Base-by-base conservation (phyloP, 2,888 invertebrate genomes). In the Thera obeliscata region DNA sequence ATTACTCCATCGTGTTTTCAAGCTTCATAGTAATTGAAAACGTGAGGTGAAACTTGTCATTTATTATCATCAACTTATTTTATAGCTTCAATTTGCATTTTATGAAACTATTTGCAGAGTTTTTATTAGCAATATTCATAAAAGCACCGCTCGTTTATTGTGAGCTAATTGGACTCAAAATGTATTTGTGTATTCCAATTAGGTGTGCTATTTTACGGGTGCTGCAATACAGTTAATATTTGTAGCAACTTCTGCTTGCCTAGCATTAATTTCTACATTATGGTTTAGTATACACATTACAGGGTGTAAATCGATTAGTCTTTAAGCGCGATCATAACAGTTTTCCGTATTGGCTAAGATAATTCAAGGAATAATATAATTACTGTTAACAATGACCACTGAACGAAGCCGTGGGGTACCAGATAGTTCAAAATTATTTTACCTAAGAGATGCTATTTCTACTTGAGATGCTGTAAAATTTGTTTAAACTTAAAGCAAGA, bases 81-180 rank as follows among this genome's bases (percentile, higher is more conserved):
- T 81, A 82, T 80, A 80, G 77, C n/a, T 71, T 75, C 72, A 79
- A 82, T 91, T 88, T 85, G 84, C 87, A 90, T 88, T 85, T 89
- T 85, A 87, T 87, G 84, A 85, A 87, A 85, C 69, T 72, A 69
- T 75, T 67, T 65, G 67, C 64, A 74, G 60, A 12, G 38, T 56
- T 61, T 54, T 61, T 66, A 62, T 48, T 48, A 61, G 66, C 61
- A 48, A 54, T 61, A 56, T 50, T 7, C 11, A 58, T 66, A 57
- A 61, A 56, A 43, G n/a, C 55, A 49, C n/a, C 55, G 57, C 35
- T 57, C 33, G 63, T 64, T 63, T 57, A 56, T 35, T 64, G 41
- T 48, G 38, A 6, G 36, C 36, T 64, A 54, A 52, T 58, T 58
- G 12, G 6, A 50, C 50, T 33, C 3, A 43, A 38, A 52, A 12